Conservation (phyloP, 2,113 vertebrate genomes). For the Bubalus kerabau region DNA sequence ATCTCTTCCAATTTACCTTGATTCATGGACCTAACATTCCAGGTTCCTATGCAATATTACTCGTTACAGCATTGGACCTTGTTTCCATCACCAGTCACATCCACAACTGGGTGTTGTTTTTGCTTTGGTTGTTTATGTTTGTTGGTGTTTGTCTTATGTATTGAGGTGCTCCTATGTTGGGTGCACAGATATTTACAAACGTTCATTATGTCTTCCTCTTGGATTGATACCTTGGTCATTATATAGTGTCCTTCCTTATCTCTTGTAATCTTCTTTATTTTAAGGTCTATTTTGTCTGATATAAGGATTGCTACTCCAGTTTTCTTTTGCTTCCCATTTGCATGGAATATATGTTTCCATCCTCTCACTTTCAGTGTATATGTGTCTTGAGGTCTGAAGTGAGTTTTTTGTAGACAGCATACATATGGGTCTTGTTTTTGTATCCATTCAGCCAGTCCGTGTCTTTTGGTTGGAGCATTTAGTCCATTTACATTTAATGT, state of each 20-base stretch:
- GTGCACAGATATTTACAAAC: background rate
- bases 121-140: background rate
- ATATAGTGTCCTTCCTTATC: background rate
- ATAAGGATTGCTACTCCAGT: background rate
- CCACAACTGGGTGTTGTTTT: background rate
- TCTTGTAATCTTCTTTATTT: background rate
- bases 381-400: background rate
- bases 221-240: background rate
- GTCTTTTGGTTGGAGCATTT: background rate
- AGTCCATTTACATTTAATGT: background rate
- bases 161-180: background rate
- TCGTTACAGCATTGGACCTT: background rate
- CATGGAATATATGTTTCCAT: background rate
- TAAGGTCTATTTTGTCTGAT: background rate
- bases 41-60: background rate
- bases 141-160: background rate
- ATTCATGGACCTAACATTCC: background rate
- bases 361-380: background rate
- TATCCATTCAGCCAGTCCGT: fast-evolving
- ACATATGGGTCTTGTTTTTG: background rate
- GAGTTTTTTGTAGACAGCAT: background rate
- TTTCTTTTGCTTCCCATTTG: background rate
- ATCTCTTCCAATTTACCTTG: background rate
- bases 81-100: background rate
- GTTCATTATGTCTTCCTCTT: background rate